Percentiles rank a stretch among this genome's conserved stretches.
Evolutionary conservation across 2,797 vertebrate species (phyloP).

Genomic region (Myoxocephalus aenaeus): DNA sequence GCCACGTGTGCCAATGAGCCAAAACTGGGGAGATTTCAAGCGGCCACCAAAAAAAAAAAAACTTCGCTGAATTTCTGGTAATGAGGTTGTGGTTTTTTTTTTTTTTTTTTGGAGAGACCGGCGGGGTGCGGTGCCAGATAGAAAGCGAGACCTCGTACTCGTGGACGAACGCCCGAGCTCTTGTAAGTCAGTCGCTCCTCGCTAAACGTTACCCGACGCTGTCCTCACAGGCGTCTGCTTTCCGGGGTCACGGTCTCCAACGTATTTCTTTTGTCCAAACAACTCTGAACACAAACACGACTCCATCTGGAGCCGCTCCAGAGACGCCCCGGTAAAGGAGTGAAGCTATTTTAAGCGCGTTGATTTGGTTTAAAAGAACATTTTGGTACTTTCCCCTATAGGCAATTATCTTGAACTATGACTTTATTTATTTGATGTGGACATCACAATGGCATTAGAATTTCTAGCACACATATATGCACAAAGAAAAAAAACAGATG

Average conservation of each 20-base stretch:
- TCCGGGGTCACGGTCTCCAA: constrained; percentile 19
- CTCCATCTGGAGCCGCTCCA: no score
- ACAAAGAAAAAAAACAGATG: no score
- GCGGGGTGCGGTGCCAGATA: not conserved
- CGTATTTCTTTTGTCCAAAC: not conserved
- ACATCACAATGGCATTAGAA: no score
- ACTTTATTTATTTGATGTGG: no score
- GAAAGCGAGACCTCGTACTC: not conserved
- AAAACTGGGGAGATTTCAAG: no score
- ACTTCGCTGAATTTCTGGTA: no score
- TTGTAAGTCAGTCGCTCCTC: constrained; percentile 27
- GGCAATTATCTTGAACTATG: not conserved
- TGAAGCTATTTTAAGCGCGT: not conserved
- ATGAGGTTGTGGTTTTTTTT: constrained; percentile 28
- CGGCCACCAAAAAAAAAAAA: no score
- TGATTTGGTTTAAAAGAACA: not conserved
- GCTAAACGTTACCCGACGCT: constrained; percentile 17
- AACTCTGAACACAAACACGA: constrained; percentile 1
- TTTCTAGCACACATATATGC: no score
- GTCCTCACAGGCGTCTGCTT: not conserved
- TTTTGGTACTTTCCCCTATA: not conserved
- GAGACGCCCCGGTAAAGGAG: not conserved
- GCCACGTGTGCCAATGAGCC: not conserved
- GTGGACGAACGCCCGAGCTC: constrained; percentile 18
- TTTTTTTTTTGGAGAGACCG: constrained; percentile 2